Base-by-base conservation (phyloP, 2,888 invertebrate genomes). In the Conops quadrifasciatus region DNA sequence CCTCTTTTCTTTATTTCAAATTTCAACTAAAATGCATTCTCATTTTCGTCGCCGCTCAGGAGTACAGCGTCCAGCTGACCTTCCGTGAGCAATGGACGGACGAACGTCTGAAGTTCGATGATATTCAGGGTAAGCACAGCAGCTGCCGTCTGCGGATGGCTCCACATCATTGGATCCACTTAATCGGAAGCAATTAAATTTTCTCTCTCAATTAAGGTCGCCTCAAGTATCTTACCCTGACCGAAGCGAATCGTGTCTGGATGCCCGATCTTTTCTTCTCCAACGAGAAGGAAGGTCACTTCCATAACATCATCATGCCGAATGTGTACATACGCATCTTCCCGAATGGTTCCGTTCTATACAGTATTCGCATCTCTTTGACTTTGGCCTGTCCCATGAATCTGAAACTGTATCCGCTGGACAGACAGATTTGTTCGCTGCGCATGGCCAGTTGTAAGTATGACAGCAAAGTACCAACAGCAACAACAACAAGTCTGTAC, bases 231-330 rank as follows among this genome's bases (percentile, higher is more conserved):
- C 89, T 96, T 76, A 96, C 96, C 71, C 88, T 97, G 83, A 95
- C 97, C 70, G 97, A 97, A 87, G 94, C 96, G 70, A 94, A 94
- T 87, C 91, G 95, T 79, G 95, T 98, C 72, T 98, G 98, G 98
- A 97, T 97, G 93, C 98, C 98, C 47, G 98, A 98, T 88, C 89
- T 97, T 78, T 98, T 97, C 90, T 97, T 97, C 88, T 94, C 96
- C 71, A 98, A 98, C 84, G 98, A 98, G 88, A 98, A 98, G 87
- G 95, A 96, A 84, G 98, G 97, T 69, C 97, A 97, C 85, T 94
- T 97, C 85, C 97, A 97, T 88, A 94, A 96, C 86, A 97, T 97
- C 87, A 96, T 97, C 86, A 96, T 96, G 95, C 96, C 97, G 74
- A 97, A 98, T 87, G 95, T 97, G 78, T 96, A 98, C 89, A 95